Percentiles rank a stretch among this genome's conserved stretches.
Evolutionary conservation across 2,888 invertebrate species (phyloP).

Genomic region (Catocala nupta): DNA sequence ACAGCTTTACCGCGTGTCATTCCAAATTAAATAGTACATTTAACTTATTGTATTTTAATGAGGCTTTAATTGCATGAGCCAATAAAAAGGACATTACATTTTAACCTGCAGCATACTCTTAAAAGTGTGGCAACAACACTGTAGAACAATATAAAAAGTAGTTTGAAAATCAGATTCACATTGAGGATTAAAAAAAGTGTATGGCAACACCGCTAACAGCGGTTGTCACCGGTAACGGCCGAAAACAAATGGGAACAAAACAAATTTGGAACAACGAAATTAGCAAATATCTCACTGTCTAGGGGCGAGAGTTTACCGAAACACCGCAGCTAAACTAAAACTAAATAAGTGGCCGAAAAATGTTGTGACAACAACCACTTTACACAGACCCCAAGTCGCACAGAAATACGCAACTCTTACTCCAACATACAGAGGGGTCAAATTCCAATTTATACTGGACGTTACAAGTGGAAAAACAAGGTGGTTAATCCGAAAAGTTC

Average conservation of each 20-base stretch:
- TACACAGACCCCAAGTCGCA: conserved; percentile 53
- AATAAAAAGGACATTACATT: no score
- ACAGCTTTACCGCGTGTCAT: no score
- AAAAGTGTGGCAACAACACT: no score
- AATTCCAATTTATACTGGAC: conserved; percentile 59
- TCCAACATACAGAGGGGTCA: conserved; percentile 42
- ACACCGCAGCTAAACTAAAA: conserved; percentile 77
- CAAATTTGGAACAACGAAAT: conserved; percentile 83
- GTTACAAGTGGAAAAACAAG: conserved; percentile 78
- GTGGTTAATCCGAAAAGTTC: conserved; percentile 84
- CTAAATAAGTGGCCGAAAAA: conserved; percentile 84
- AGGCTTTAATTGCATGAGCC: no score
- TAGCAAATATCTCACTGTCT: conserved; percentile 84
- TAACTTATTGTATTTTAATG: no score
- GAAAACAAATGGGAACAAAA: conserved; percentile 64
- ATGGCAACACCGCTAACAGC: conserved; percentile 29
- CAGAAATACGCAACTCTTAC: conserved; percentile 21
- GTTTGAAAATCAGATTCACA: neutral
- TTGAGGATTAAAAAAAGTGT: neutral
- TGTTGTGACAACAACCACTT: conserved; percentile 64
- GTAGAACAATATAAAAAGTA: no score
- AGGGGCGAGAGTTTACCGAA: conserved; percentile 73
- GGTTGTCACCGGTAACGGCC: conserved; percentile 34
- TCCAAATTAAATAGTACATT: no score
- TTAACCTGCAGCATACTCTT: no score